Conservation (phyloP, 2,888 invertebrate species). For the Lepidochitona cinerea region DNA sequence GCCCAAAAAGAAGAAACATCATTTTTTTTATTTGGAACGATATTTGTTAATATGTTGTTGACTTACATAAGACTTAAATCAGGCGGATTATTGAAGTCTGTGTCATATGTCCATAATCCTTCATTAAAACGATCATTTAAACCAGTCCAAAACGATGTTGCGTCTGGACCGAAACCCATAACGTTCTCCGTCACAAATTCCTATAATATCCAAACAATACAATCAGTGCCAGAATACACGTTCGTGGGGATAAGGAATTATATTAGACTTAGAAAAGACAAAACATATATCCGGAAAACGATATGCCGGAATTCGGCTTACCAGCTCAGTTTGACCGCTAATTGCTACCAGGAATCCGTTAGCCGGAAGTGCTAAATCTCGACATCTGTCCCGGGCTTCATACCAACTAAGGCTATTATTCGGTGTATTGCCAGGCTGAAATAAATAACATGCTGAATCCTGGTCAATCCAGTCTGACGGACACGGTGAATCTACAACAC, state of each 20-base stretch:
- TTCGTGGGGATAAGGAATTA: too few relatives aligned
- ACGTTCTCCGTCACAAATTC: conserved; percentile 19
- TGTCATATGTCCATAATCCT: conserved; percentile 46
- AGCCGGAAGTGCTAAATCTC: conserved; percentile 25
- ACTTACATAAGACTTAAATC: conserved; percentile 40
- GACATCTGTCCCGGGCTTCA: conserved; percentile 43
- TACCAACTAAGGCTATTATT: conserved; percentile 30
- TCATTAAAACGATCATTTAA: conserved; percentile 42
- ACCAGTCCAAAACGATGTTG: conserved; percentile 45
- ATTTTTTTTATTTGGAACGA: too few relatives aligned
- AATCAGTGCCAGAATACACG: too few relatives aligned
- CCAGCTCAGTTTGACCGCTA: conserved; percentile 34
- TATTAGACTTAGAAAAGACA: too few relatives aligned
- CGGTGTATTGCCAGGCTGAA: background rate
- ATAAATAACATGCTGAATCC: conserved; percentile 18
- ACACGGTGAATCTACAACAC: conserved; percentile 37
- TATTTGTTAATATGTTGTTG: too few relatives aligned
- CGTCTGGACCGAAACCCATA: conserved; percentile 15
- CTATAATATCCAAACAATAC: too few relatives aligned
- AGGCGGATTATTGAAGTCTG: conserved; percentile 34
- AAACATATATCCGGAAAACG: too few relatives aligned
- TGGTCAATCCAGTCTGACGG: conserved; percentile 37
- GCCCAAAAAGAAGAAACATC: too few relatives aligned
- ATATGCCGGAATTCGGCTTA: too few relatives aligned
- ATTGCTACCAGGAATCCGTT: conserved; percentile 40